phyloP scores from a whole-genome alignment of 2,888 invertebrate species.

The Synanthedon myopaeformis region DNA sequence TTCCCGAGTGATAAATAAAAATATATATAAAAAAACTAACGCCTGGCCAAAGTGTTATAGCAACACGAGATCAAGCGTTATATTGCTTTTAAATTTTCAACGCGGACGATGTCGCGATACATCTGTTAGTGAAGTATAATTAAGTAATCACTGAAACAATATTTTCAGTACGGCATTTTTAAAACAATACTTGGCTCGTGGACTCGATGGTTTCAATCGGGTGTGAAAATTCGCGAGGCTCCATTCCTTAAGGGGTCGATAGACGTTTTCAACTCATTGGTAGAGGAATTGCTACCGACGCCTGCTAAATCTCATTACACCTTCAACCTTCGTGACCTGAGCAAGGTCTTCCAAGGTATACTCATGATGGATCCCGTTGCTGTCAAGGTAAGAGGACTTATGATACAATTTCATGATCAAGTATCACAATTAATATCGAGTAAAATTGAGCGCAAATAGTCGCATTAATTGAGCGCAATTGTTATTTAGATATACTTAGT shows the following conservation, averaged over 20 bases:
- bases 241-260: slow-evolving; percentile 76
- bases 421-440: too few relatives aligned
- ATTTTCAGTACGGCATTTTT: slow-evolving; percentile 68
- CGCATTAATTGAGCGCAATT: too few relatives aligned
- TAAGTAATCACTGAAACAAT: too few relatives aligned
- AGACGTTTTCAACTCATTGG: slow-evolving; percentile 74
- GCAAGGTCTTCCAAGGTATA: slow-evolving; percentile 85
- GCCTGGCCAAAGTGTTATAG: too few relatives aligned
- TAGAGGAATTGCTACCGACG: slow-evolving; percentile 82
- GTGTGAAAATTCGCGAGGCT: slow-evolving; percentile 34
- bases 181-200: slow-evolving; percentile 78
- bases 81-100: too few relatives aligned
- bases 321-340: slow-evolving; percentile 88
- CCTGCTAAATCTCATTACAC: slow-evolving; percentile 92
- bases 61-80: too few relatives aligned
- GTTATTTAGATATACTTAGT: too few relatives aligned
- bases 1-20: too few relatives aligned
- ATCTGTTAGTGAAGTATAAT: too few relatives aligned
- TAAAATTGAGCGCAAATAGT: too few relatives aligned
- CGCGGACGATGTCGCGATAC: too few relatives aligned
- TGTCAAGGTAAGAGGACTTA: slow-evolving; percentile 60
- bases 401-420: neutral
- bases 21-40: too few relatives aligned
- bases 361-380: slow-evolving; percentile 76
- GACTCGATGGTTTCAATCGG: slow-evolving; percentile 53